These are phyloP conservation scores for Leptinotarsa juncta DNA, from an alignment of 2,888 invertebrate species.

Conservation along the genomic window DNA sequence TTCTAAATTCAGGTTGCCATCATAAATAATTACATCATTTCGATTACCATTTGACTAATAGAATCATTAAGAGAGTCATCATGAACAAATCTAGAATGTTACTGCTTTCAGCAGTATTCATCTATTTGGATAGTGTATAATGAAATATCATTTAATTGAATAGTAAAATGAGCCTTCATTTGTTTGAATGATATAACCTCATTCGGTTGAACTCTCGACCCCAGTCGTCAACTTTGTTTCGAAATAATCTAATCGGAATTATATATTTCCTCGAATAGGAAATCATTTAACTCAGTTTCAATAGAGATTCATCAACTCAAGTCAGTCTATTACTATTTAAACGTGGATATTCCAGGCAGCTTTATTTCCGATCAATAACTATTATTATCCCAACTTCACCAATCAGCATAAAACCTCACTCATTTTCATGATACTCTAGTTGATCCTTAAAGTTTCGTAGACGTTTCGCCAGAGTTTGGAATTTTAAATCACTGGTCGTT, in stretches of 20 bases:
- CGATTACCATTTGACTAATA: no score
- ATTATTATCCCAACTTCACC: conserved; percentile 35
- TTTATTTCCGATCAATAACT: conserved; percentile 26
- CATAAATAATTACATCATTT: no score
- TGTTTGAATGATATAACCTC: no score
- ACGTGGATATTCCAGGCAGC: not conserved
- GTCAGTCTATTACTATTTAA: not conserved
- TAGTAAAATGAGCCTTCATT: no score
- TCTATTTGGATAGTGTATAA: no score
- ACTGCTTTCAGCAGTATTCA: no score
- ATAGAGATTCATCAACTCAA: not conserved
- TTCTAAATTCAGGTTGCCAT: no score
- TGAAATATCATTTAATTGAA: no score
- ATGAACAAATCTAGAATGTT: no score
- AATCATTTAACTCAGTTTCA: not conserved
- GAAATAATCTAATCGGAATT: no score
- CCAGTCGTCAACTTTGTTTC: not conserved
- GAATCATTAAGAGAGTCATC: no score
- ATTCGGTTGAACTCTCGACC: not conserved
- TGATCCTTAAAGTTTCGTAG: conserved; percentile 27
- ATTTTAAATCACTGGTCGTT: conserved; percentile 22
- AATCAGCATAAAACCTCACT: conserved; percentile 35
- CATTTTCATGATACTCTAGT: conserved; percentile 32
- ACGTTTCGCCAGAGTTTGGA: conserved; percentile 6
- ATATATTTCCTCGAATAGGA: not conserved